These are phyloP conservation scores for Tetragonula clypearis DNA, from an alignment of 1,140 invertebrate genomes.

Conservation along the genomic window DNA sequence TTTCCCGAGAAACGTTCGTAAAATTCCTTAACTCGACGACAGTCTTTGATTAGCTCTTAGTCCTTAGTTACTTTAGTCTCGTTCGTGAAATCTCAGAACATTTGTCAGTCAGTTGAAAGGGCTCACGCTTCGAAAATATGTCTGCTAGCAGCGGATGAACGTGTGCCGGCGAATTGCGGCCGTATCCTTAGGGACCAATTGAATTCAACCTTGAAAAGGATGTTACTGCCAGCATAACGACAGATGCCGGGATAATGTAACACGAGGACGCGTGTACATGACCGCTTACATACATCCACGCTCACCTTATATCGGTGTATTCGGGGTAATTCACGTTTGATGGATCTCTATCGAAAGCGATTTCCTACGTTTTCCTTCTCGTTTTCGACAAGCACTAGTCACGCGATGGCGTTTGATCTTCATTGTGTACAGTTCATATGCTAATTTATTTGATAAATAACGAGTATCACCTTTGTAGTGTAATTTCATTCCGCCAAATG, in stretches of 20 bases:
- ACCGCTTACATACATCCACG: neutral
- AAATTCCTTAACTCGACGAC: no score
- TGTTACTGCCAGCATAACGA: neutral
- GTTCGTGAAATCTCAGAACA: neutral
- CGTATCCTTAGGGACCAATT: neutral
- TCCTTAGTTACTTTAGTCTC: no score
- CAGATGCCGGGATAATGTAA: neutral
- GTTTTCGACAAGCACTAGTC: neutral
- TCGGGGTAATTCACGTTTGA: neutral
- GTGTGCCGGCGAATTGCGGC: neutral
- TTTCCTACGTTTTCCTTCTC: neutral
- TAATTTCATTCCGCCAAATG: no score
- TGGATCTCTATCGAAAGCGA: neutral
- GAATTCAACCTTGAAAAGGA: conserved; percentile 3
- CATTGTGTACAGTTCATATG: no score
- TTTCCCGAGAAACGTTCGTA: neutral
- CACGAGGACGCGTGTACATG: neutral
- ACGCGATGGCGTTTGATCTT: no score
- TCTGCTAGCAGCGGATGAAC: neutral
- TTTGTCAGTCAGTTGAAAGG: neutral
- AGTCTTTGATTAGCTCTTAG: neutral
- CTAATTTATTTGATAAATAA: no score
- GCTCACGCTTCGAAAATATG: neutral
- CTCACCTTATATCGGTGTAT: neutral
- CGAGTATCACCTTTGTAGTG: no score